Evolutionary conservation across 2,797 vertebrate species (phyloP).

Genomic region (Gobio occitaniae): DNA sequence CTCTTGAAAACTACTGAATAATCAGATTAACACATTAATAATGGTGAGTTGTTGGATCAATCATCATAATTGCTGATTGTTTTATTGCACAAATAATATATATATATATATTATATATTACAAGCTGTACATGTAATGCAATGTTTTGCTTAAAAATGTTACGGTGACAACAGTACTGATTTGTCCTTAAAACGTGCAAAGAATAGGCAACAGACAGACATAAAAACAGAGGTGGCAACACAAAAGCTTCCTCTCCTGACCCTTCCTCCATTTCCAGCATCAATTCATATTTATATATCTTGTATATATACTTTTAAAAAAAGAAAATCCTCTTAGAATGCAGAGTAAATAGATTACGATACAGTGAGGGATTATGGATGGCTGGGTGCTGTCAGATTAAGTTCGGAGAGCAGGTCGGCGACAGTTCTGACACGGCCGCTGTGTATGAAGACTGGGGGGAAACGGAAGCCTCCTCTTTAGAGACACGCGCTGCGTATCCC

Average conservation of each 20-base stretch:
- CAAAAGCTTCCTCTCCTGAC: conserved; percentile 75
- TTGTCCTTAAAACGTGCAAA: conserved; percentile 51
- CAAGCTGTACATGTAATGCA: background rate
- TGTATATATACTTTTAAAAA: conserved; percentile 81
- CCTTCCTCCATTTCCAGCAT: conserved; percentile 87
- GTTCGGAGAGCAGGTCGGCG: conserved; percentile 86
- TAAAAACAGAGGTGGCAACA: conserved; percentile 74
- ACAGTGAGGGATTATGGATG: conserved; percentile 92
- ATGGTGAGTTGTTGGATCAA: background rate
- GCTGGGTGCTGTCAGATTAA: conserved; percentile 96
- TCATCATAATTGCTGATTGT: background rate
- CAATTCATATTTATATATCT: conserved; percentile 71
- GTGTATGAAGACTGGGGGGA: conserved; percentile 83
- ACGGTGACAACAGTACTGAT: background rate
- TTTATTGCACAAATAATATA: background rate
- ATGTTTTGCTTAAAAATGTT: background rate
- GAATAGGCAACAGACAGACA: conserved; percentile 74
- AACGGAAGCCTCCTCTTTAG: conserved; percentile 76
- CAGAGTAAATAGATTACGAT: conserved; percentile 98
- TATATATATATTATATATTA: background rate
- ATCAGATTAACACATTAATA: conserved; percentile 28
- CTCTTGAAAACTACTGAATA: conserved; percentile 10
- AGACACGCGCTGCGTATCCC: conserved; percentile 73
- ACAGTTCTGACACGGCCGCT: conserved; percentile 90
- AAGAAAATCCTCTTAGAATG: conserved; percentile 95